Conservation (phyloP, 2,888 invertebrate species). For the Pyralis farinalis region DNA sequence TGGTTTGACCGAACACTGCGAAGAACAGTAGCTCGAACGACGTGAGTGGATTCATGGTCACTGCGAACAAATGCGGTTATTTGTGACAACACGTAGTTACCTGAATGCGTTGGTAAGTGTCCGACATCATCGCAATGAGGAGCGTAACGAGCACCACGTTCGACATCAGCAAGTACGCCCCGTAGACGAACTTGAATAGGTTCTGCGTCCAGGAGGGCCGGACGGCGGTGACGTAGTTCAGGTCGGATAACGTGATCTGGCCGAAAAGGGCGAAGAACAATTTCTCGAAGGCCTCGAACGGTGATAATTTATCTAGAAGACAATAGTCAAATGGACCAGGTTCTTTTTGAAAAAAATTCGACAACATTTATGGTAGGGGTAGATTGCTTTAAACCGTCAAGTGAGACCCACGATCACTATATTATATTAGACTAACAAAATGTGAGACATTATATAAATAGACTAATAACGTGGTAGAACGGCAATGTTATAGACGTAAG, state of each 20-base stretch:
- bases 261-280: conserved; percentile 99
- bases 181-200: conserved; percentile 95
- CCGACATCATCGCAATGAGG: conserved; percentile 99
- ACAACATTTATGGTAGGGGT: conserved; percentile 38
- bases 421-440: too few relatives aligned
- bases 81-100: conserved; percentile 82
- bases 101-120: conserved; percentile 99
- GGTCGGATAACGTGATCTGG: conserved; percentile 92
- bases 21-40: conserved; percentile 99
- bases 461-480: too few relatives aligned
- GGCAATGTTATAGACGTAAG: too few relatives aligned
- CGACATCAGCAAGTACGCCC: conserved; percentile 98
- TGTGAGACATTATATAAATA: too few relatives aligned
- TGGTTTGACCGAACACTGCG: conserved; percentile 97
- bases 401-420: too few relatives aligned
- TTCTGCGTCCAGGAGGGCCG: conserved; percentile 92
- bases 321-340: conserved; percentile 71
- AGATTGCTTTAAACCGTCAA: conserved; percentile 33
- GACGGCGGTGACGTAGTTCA: conserved; percentile 85
- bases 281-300: conserved; percentile 96
- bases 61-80: conserved; percentile 84
- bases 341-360: conserved; percentile 41
- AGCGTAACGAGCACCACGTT: conserved; percentile 99
- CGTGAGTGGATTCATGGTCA: conserved; percentile 93
- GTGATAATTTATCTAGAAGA: conserved; percentile 90